Evolutionary conservation across 2,113 vertebrate genomes (phyloP).

Genomic region (Oreotrochilus melanogaster): DNA sequence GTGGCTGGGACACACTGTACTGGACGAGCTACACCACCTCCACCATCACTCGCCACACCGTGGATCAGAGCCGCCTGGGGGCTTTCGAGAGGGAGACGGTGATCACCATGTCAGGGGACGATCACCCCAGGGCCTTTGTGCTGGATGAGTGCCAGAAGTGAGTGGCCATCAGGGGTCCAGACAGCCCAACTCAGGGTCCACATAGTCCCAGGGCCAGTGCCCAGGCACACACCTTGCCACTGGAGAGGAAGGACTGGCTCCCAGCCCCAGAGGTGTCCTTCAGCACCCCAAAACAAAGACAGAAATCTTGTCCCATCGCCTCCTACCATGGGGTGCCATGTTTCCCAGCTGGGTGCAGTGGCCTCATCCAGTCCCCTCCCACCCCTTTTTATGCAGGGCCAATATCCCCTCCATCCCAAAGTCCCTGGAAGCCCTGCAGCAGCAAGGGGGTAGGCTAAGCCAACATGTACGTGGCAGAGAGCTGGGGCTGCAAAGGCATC

Average conservation of each 20-base stretch:
- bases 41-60: slow-evolving; percentile 94
- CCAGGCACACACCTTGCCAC: fast-evolving
- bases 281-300: background rate
- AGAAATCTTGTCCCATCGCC: fast-evolving
- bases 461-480: fast-evolving
- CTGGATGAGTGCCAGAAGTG: slow-evolving; percentile 97
- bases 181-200: fast-evolving
- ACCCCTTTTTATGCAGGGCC: fast-evolving
- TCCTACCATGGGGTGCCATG: fast-evolving
- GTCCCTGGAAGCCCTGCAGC: background rate
- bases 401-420: background rate
- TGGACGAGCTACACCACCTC: slow-evolving; percentile 98
- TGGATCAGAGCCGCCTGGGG: slow-evolving; percentile 89
- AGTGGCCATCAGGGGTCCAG: background rate
- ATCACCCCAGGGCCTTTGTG: slow-evolving; percentile 95
- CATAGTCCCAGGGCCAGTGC: fast-evolving
- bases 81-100: slow-evolving; percentile 94
- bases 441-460: background rate
- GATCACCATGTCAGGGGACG: slow-evolving; percentile 96
- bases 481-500: background rate
- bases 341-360: background rate
- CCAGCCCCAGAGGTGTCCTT: background rate
- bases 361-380: background rate
- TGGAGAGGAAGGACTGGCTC: background rate
- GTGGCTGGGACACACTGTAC: slow-evolving; percentile 94